Evolutionary conservation across 2,888 invertebrate species (phyloP).

Genomic region (Trypoxylon attenuatum): DNA sequence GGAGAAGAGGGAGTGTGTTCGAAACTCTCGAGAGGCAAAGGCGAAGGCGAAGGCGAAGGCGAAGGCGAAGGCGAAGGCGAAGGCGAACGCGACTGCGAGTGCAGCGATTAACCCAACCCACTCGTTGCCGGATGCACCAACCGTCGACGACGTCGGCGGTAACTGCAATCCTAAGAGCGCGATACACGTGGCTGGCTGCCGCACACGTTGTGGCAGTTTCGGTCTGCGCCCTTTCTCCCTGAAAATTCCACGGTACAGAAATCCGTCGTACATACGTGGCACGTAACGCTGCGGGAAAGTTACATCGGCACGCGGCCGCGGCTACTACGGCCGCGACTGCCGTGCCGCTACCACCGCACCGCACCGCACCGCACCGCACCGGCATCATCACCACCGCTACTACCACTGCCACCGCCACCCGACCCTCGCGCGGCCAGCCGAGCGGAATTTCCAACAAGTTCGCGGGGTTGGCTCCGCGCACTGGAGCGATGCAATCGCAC

Average conservation of each 20-base stretch:
- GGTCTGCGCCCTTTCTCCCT: conserved; percentile 9
- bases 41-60: background rate
- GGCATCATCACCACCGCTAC: too few relatives aligned
- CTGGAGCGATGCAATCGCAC: conserved; percentile 11
- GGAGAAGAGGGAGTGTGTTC: background rate
- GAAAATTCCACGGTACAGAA: conserved; percentile 49
- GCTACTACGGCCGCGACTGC: background rate
- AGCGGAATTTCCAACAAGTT: conserved; percentile 57
- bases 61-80: background rate
- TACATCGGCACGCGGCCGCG: conserved; percentile 50
- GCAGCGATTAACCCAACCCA: conserved; percentile 31
- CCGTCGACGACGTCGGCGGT: conserved; percentile 18
- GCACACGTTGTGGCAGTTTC: conserved; percentile 41
- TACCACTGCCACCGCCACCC: background rate
- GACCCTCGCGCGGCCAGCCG: conserved; percentile 27
- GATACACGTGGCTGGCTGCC: conserved; percentile 22
- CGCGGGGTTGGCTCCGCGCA: conserved; percentile 20
- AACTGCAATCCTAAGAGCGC: conserved; percentile 23
- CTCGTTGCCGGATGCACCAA: background rate
- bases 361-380: background rate
- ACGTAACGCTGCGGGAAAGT: conserved; percentile 65
- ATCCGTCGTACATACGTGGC: conserved; percentile 57
- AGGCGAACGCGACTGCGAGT: too few relatives aligned
- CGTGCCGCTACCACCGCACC: background rate
- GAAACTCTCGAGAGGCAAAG: background rate